Conservation (phyloP, 2,113 vertebrate genomes). For the Psammodynastes pulverulentus region DNA sequence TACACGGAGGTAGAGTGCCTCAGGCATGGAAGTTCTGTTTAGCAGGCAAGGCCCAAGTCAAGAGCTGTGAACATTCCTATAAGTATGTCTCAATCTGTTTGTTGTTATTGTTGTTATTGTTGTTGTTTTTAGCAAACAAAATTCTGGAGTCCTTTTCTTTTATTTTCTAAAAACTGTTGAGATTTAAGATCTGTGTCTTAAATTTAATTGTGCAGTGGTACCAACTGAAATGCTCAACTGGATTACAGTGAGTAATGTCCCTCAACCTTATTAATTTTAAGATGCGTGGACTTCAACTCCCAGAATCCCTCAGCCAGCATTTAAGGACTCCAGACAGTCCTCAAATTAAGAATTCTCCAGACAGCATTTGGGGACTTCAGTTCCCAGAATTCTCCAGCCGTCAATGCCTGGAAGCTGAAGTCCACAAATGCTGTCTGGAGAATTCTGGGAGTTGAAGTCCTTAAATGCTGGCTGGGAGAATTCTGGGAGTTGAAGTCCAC, state of each 20-base stretch:
- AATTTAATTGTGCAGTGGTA: background rate
- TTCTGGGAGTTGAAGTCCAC: too few relatives aligned
- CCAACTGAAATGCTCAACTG: background rate
- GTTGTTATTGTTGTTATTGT: too few relatives aligned
- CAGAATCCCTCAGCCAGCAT: background rate
- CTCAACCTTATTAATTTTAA: background rate
- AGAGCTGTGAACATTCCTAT: too few relatives aligned
- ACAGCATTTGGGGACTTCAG: too few relatives aligned
- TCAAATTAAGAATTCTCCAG: too few relatives aligned
- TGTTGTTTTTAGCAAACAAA: background rate
- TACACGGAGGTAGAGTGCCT: background rate
- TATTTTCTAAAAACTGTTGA: background rate
- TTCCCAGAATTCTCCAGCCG: too few relatives aligned
- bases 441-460: too few relatives aligned
- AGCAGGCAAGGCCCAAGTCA: background rate
- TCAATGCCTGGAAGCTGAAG: too few relatives aligned
- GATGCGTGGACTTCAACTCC: background rate
- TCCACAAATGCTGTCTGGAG: too few relatives aligned
- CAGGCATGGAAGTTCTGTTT: background rate
- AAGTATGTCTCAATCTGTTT: background rate
- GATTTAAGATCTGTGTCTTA: background rate
- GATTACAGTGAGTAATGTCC: background rate
- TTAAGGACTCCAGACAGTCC: too few relatives aligned
- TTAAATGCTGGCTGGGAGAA: too few relatives aligned
- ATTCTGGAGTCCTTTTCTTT: background rate